phyloP scores from a whole-genome alignment of 2,113 vertebrate genomes.

The Neolamprologus toae region DNA sequence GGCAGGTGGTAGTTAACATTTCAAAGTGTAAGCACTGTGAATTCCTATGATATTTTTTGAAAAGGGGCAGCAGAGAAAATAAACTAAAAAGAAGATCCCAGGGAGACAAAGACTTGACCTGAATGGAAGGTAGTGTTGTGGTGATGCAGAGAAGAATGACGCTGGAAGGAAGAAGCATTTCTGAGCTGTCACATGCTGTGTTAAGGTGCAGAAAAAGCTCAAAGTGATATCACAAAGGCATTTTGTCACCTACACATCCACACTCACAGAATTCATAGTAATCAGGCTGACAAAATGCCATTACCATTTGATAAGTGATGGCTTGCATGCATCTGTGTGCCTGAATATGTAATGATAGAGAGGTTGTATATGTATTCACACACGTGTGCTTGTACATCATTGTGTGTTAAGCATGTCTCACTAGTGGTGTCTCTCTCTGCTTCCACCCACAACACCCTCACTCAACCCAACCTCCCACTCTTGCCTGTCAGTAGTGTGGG shows the following conservation, averaged over 20 bases:
- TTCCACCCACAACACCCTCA: neutral
- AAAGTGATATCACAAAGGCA: constrained; percentile 52
- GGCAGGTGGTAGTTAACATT: constrained; percentile 58
- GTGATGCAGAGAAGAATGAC: neutral
- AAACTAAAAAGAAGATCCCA: constrained; percentile 15
- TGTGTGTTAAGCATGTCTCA: constrained; percentile 1
- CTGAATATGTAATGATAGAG: neutral
- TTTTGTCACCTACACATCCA: constrained; percentile 48
- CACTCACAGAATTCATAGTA: constrained; percentile 38
- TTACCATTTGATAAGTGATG: constrained; percentile 61
- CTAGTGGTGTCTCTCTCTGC: neutral
- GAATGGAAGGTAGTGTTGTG: neutral
- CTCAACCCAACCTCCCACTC: neutral
- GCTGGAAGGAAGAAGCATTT: neutral
- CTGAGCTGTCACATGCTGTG: neutral
- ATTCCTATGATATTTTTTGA: constrained; percentile 16
- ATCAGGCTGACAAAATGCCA: constrained; percentile 25
- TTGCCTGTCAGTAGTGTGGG: constrained; percentile 58
- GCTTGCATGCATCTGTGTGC: constrained; percentile 1
- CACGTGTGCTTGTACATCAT: neutral
- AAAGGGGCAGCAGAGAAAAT: neutral
- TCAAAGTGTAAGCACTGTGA: constrained; percentile 26
- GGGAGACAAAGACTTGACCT: constrained; percentile 16
- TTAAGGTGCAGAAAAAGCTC: constrained; percentile 24
- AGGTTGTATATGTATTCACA: neutral